These are phyloP conservation scores for Zeus faber DNA, from an alignment of 2,113 vertebrate species.

Conservation along the genomic window DNA sequence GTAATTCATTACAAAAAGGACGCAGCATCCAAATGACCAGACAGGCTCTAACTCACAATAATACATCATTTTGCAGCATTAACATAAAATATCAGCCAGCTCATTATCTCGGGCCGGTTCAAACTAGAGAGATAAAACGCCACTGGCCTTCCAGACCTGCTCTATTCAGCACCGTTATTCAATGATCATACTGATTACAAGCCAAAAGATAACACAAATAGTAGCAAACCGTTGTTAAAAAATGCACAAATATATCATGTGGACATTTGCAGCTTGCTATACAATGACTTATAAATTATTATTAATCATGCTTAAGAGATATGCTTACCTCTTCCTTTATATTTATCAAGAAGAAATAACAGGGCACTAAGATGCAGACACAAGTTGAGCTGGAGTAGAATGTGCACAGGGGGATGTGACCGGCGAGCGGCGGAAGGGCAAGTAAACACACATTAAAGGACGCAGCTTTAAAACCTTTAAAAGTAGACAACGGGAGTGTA, in stretches of 20 bases:
- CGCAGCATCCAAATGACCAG: neutral
- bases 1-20: slow-evolving; percentile 3
- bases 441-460: slow-evolving; percentile 62
- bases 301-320: too few species aligned
- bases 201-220: neutral
- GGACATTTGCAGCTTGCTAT: too few species aligned
- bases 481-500: slow-evolving; percentile 54
- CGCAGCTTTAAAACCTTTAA: slow-evolving; percentile 40
- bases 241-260: too few species aligned
- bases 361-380: too few species aligned
- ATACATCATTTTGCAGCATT: neutral
- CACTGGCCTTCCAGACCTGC: neutral
- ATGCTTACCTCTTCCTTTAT: too few species aligned
- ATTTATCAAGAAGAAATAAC: too few species aligned
- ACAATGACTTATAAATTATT: too few species aligned
- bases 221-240: too few species aligned
- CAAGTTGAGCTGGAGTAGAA: slow-evolving; percentile 16
- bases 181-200: neutral
- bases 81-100: neutral
- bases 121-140: neutral
- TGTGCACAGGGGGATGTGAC: slow-evolving; percentile 30
- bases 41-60: neutral
- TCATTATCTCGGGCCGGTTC: neutral
- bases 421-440: slow-evolving; percentile 31
- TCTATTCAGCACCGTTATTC: neutral